These are phyloP conservation scores for Formica aserva DNA, from an alignment of 2,888 invertebrate genomes.

Conservation along the genomic window DNA sequence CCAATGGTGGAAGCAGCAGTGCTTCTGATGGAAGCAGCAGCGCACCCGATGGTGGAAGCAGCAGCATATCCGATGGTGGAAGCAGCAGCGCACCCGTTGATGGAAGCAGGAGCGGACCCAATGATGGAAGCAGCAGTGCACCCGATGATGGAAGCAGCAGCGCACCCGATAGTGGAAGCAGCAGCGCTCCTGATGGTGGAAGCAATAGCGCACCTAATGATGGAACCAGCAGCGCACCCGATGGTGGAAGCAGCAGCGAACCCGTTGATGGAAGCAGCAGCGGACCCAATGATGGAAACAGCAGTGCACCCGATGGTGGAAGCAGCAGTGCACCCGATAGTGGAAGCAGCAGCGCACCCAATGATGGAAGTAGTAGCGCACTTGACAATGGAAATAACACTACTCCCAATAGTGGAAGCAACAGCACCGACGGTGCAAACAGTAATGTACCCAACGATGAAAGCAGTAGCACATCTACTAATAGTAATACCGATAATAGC, in stretches of 20 bases:
- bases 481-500: constrained; percentile 2
- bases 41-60: too few species aligned
- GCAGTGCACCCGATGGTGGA: neutral
- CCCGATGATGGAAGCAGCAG: rapidly evolving
- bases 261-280: neutral
- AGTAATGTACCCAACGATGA: neutral
- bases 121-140: neutral
- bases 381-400: neutral
- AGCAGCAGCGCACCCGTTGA: too few species aligned
- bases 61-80: too few species aligned
- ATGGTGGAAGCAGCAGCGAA: neutral
- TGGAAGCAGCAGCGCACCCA: neutral
- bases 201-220: neutral
- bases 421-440: neutral
- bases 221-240: neutral
- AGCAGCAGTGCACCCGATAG: neutral
- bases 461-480: neutral
- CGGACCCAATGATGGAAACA: too few species aligned
- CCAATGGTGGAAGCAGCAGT: neutral
- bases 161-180: neutral
- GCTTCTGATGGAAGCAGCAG: neutral
- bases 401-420: neutral
- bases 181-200: neutral
- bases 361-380: neutral
- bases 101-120: neutral